Conservation (phyloP, 2,888 invertebrate genomes). For the Polymixis flavicincta region DNA sequence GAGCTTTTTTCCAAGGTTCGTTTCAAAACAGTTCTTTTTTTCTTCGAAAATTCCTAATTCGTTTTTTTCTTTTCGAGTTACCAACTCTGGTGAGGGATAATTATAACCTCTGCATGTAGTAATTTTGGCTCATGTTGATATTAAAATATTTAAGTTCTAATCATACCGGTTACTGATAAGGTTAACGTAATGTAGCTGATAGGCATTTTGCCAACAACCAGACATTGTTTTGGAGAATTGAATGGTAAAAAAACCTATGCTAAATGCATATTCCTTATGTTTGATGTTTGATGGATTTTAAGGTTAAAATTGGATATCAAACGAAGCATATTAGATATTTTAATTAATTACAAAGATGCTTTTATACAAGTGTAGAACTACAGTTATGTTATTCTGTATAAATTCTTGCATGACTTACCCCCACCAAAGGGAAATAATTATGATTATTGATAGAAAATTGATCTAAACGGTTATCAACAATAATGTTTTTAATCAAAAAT, state of each 20-base stretch:
- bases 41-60: not conserved
- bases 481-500: not conserved
- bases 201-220: slow-evolving; percentile 44
- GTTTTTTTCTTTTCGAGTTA: not conserved
- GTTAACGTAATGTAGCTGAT: slow-evolving; percentile 8
- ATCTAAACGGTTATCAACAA: not conserved
- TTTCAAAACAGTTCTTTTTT: not conserved
- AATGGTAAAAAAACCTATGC: not conserved
- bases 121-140: slow-evolving; percentile 9
- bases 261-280: not conserved
- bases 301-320: slow-evolving; percentile 30
- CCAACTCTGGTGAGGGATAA: not conserved
- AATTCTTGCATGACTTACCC: slow-evolving; percentile 38
- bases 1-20: not conserved
- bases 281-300: not conserved
- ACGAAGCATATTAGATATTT: not conserved
- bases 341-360: not conserved
- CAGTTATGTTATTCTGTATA: slow-evolving; percentile 13
- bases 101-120: slow-evolving; percentile 13
- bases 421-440: slow-evolving; percentile 5
- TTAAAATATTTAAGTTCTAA: slow-evolving; percentile 25
- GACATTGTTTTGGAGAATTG: not conserved
- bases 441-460: not conserved
- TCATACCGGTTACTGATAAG: slow-evolving; percentile 37
- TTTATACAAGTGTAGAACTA: not conserved